Evolutionary conservation across 2,888 invertebrate genomes (phyloP).

Genomic region (Zaprionus bogoriensis): DNA sequence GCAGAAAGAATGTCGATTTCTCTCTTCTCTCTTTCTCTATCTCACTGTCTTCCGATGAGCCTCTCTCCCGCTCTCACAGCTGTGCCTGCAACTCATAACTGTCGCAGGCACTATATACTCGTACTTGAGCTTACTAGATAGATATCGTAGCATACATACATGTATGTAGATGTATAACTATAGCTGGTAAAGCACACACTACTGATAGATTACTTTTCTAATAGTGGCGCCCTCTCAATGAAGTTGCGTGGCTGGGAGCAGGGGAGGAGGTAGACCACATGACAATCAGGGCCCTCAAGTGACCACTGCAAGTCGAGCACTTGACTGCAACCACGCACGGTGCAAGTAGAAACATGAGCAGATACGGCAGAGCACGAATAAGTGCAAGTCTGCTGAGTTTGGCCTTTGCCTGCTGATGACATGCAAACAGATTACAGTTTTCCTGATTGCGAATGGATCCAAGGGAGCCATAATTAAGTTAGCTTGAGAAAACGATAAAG

Average conservation of each 20-base stretch:
- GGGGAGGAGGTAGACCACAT: conserved; percentile 29
- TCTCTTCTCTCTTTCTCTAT: neutral
- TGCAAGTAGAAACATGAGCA: neutral
- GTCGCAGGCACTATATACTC: conserved; percentile 35
- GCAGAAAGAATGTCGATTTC: conserved; percentile 18
- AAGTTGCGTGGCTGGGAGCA: neutral
- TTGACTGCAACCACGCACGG: neutral
- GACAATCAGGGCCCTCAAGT: conserved; percentile 22
- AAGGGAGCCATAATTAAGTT: too few species aligned
- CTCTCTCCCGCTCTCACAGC: neutral
- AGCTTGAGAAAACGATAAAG: too few species aligned
- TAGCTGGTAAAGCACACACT: conserved; percentile 25
- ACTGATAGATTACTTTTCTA: conserved; percentile 56
- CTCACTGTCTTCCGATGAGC: neutral
- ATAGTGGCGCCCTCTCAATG: conserved; percentile 31
- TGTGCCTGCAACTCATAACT: conserved; percentile 50
- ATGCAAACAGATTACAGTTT: too few species aligned
- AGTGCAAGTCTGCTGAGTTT: too few species aligned
- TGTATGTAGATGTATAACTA: neutral
- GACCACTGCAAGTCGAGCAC: conserved; percentile 36
- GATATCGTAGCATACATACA: neutral
- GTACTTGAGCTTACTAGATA: neutral
- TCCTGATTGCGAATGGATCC: too few species aligned
- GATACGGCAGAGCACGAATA: too few species aligned
- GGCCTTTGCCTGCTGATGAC: neutral